Base-by-base conservation (phyloP, 2,888 invertebrate genomes). In the Drosophila colorata region DNA sequence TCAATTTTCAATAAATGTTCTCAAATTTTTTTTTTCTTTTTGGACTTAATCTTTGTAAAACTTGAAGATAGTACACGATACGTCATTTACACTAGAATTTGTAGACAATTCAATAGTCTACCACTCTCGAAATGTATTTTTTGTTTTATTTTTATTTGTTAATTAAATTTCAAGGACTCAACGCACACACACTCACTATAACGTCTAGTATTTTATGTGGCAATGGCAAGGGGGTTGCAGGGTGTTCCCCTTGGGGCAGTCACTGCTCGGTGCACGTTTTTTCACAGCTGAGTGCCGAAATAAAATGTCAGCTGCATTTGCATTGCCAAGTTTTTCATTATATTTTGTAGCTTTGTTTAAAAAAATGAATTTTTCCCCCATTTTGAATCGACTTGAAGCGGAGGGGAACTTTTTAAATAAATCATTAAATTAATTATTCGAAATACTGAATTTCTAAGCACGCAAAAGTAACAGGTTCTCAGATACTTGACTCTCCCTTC, bases 381-480 rank as follows among this genome's bases (percentile, higher is more conserved):
- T 59, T 63, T 48, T 64, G 13, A 20, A 61, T 35, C 14, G 60
- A 33, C 57, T 56, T 28, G 28, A 23, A 52, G 40, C 18, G 41
- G 2, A 3, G 4, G 4, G 37, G 41, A 37, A 23, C 14, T 37
- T 16, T 41, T 16, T 20, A 37, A 59, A 49, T 31, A 38, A 37
- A 49, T 72, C 51, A 61, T 60, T 75, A 56, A 67, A 69, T 74
- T 59, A 66, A 67, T 80, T 80, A 74, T 81, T 85, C 67, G 70
- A 68, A 84, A 49, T 69, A 74, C 64, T 64, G 48, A 69, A 75
- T 74, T 81, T 67, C 61, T 57, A 81, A 88, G 59, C 61, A 56
- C 82, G 87, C 83, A 88, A 86, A 83, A 86, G 69, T 69, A 86
- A 88, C 82, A 47, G 87, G 82, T 83, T 83, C 65, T 74, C 48